Conservation (phyloP, 2,888 invertebrate species). For the Cheilosia pagana region DNA sequence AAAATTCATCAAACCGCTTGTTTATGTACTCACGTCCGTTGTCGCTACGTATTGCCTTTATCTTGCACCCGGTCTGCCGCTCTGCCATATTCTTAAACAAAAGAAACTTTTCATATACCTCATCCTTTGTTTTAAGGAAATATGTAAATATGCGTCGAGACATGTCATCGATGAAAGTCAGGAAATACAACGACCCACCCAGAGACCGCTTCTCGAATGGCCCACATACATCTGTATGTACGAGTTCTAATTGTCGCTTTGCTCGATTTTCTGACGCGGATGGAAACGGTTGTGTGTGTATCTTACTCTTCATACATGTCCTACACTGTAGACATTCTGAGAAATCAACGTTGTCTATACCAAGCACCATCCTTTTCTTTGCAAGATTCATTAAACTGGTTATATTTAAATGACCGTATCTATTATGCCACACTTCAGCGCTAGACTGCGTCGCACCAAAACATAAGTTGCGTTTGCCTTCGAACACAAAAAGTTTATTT, state of each 20-base stretch:
- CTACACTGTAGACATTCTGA: constrained; percentile 29
- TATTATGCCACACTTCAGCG: constrained; percentile 37
- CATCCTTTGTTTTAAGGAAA: constrained; percentile 27
- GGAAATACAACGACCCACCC: constrained; percentile 48
- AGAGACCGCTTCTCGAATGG: constrained; percentile 54
- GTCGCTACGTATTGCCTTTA: constrained; percentile 62
- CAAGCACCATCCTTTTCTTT: constrained; percentile 33
- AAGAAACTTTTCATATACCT: constrained; percentile 33
- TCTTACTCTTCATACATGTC: constrained; percentile 52
- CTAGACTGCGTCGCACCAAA: constrained; percentile 6
- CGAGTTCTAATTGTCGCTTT: constrained; percentile 31
- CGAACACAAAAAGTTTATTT: constrained; percentile 40
- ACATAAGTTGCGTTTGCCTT: constrained; percentile 24
- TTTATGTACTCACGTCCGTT: constrained; percentile 56
- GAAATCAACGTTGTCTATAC: constrained; percentile 44
- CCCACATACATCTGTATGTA: constrained; percentile 54
- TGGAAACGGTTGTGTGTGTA: constrained; percentile 51
- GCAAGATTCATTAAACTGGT: constrained; percentile 27
- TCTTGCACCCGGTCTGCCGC: constrained; percentile 52
- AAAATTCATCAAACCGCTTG: constrained; percentile 42
- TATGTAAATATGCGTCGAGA: constrained; percentile 44
- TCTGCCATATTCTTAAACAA: constrained; percentile 47
- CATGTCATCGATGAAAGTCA: constrained; percentile 50
- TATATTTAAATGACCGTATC: constrained; percentile 46
- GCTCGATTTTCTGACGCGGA: constrained; percentile 33